Percentiles rank a stretch among this genome's conserved stretches.
These are phyloP conservation scores for Pseudoatta argentina DNA, from an alignment of 1,140 invertebrate species.

Conservation along the genomic window DNA sequence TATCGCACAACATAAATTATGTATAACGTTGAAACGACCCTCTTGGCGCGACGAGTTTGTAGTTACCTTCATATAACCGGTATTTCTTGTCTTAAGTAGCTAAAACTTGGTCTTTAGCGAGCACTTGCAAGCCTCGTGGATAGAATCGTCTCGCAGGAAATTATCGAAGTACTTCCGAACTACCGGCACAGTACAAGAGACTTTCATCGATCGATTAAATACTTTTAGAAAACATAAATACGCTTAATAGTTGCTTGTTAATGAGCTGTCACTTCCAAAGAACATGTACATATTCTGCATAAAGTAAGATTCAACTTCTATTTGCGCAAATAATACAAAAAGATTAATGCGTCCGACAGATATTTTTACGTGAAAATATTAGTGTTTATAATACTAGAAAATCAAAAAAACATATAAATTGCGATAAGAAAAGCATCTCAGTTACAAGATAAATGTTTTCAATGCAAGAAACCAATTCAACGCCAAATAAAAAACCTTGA, in stretches of 20 bases:
- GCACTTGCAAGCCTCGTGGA: neutral
- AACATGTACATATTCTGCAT: neutral
- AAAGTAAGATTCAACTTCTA: neutral
- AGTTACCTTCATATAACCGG: slow-evolving; percentile 49
- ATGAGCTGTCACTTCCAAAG: neutral
- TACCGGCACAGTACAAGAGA: neutral
- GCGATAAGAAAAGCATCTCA: neutral
- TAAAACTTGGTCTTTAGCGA: slow-evolving; percentile 46
- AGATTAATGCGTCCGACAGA: neutral
- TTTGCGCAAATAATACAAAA: neutral
- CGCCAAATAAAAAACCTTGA: neutral
- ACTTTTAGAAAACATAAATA: neutral
- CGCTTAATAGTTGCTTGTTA: neutral
- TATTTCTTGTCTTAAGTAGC: slow-evolving; percentile 32
- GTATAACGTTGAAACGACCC: slow-evolving; percentile 52
- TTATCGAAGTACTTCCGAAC: neutral
- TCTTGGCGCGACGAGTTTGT: slow-evolving; percentile 48
- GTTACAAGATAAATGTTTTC: neutral
- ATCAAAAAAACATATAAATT: neutral
- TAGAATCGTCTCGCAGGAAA: slow-evolving; percentile 9
- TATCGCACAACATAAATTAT: slow-evolving; percentile 55
- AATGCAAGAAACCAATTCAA: neutral
- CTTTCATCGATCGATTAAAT: slow-evolving; percentile 25
- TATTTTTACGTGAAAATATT: neutral
- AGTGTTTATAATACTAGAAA: neutral